Percentiles rank a stretch among this genome's conserved stretches.
phyloP scores from a whole-genome alignment of 1,140 invertebrate genomes.

The Drosophila ficusphila region DNA sequence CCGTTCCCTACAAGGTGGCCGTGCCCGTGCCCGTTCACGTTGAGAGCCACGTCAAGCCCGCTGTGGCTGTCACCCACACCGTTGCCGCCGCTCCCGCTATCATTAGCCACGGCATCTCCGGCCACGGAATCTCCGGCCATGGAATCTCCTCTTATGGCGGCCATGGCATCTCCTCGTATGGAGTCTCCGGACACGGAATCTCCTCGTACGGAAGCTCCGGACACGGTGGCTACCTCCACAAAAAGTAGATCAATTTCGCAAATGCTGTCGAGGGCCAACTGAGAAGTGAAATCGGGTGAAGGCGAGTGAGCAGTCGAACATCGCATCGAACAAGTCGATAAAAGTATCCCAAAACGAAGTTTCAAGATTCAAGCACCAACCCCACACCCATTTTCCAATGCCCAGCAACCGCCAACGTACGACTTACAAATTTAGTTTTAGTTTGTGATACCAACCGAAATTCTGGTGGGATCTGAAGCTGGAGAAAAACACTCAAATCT shows the following conservation, averaged over 20 bases:
- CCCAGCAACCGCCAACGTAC: slow-evolving; percentile 64
- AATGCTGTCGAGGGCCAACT: slow-evolving; percentile 57
- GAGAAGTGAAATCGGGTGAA: slow-evolving; percentile 63
- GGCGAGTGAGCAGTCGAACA: slow-evolving; percentile 61
- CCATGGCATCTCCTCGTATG: slow-evolving; percentile 34
- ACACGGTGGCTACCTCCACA: slow-evolving; percentile 79
- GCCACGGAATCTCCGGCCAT: slow-evolving; percentile 41
- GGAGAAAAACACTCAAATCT: slow-evolving; percentile 20
- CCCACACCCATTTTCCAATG: slow-evolving; percentile 21
- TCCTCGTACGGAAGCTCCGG: slow-evolving; percentile 60
- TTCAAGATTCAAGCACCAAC: slow-evolving; percentile 1
- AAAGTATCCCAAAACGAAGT: slow-evolving; percentile 47
- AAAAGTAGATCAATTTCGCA: slow-evolving; percentile 78
- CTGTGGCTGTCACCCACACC: slow-evolving; percentile 54
- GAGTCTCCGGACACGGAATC: slow-evolving; percentile 53
- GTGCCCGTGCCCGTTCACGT: slow-evolving; percentile 86
- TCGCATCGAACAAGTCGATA: slow-evolving; percentile 50
- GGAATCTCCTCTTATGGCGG: slow-evolving; percentile 47
- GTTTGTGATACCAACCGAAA: slow-evolving; percentile 82
- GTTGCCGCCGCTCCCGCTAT: slow-evolving; percentile 53
- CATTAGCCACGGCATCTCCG: slow-evolving; percentile 46
- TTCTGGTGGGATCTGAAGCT: slow-evolving; percentile 45
- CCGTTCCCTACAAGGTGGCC: slow-evolving; percentile 87
- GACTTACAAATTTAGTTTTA: slow-evolving; percentile 82
- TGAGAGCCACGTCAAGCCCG: slow-evolving; percentile 76